phyloP scores from a whole-genome alignment of 1,140 invertebrate species.

The Proales similis region DNA sequence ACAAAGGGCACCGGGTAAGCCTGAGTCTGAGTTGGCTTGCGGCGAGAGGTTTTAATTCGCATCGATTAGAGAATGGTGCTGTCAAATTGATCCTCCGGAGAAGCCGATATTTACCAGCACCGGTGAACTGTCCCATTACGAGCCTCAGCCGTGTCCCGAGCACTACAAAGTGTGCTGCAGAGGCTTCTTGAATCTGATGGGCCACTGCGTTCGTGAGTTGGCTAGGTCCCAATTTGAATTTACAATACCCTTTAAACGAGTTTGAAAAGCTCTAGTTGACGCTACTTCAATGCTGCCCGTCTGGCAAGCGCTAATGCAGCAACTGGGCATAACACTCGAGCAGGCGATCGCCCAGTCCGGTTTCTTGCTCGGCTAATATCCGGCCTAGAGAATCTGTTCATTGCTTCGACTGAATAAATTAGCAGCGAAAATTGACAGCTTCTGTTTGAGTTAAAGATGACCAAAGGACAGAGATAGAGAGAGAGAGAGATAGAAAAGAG shows the following conservation, averaged over 20 bases:
- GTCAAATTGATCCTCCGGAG: constrained; percentile 28
- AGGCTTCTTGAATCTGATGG: constrained; percentile 21
- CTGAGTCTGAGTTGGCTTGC: too few relatives aligned
- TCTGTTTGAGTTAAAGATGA: too few relatives aligned
- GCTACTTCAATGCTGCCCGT: constrained; percentile 10
- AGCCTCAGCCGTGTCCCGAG: constrained; percentile 19
- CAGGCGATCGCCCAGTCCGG: constrained; percentile 24
- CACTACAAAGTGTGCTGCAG: constrained; percentile 29
- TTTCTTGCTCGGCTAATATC: constrained; percentile 2
- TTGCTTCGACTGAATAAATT: too few relatives aligned
- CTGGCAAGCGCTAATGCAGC: constrained; percentile 20
- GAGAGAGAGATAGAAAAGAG: too few relatives aligned
- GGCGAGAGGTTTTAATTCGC: too few relatives aligned
- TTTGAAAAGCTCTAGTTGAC: not conserved
- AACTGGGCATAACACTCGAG: constrained; percentile 14
- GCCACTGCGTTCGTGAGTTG: constrained; percentile 22
- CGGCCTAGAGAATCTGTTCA: not conserved
- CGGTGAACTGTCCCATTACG: constrained; percentile 24
- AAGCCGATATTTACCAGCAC: constrained; percentile 26
- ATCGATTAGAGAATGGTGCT: constrained; percentile 18
- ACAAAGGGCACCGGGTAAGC: too few relatives aligned
- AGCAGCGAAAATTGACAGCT: too few relatives aligned
- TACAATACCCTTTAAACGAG: not conserved
- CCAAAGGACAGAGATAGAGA: too few relatives aligned
- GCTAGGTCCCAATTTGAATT: not conserved